Evolutionary conservation across 2,113 vertebrate species (phyloP).

Genomic region (Coptodon bakossiorum): DNA sequence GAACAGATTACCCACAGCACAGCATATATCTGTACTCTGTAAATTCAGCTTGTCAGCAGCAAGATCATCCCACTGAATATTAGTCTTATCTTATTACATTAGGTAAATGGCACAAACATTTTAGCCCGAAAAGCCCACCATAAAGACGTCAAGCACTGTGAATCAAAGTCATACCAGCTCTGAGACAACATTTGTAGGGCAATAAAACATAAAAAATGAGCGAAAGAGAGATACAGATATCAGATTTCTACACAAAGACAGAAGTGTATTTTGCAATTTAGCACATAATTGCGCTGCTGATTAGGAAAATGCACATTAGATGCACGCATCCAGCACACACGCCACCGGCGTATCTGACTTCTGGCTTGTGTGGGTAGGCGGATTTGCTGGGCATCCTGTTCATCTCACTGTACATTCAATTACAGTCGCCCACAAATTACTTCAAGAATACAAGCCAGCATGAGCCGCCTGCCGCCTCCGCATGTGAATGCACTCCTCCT

Average conservation of each 20-base stretch:
- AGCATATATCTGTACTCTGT: background rate
- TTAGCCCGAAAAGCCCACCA: background rate
- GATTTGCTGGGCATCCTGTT: slow-evolving; percentile 49
- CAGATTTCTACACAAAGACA: slow-evolving; percentile 1
- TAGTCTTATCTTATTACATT: slow-evolving; percentile 23
- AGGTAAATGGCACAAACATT: slow-evolving; percentile 11
- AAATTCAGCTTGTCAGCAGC: background rate
- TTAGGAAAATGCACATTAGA: slow-evolving; percentile 15
- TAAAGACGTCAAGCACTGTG: background rate
- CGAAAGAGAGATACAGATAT: background rate
- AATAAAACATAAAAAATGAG: background rate
- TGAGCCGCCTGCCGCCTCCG: slow-evolving; percentile 46
- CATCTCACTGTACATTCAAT: slow-evolving; percentile 62
- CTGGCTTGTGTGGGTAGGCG: slow-evolving; percentile 48
- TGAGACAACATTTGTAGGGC: background rate
- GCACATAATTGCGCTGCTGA: slow-evolving; percentile 15
- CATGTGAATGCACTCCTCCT: slow-evolving; percentile 39
- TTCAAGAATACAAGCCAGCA: slow-evolving; percentile 47
- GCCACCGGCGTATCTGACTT: slow-evolving; percentile 22
- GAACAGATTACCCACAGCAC: slow-evolving; percentile 11
- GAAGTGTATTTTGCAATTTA: background rate
- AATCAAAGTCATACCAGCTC: background rate
- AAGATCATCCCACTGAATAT: slow-evolving; percentile 26
- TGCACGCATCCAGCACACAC: background rate
- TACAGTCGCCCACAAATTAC: slow-evolving; percentile 58